phyloP scores from a whole-genome alignment of 2,888 invertebrate genomes.

The Opisthograptis luteolata region DNA sequence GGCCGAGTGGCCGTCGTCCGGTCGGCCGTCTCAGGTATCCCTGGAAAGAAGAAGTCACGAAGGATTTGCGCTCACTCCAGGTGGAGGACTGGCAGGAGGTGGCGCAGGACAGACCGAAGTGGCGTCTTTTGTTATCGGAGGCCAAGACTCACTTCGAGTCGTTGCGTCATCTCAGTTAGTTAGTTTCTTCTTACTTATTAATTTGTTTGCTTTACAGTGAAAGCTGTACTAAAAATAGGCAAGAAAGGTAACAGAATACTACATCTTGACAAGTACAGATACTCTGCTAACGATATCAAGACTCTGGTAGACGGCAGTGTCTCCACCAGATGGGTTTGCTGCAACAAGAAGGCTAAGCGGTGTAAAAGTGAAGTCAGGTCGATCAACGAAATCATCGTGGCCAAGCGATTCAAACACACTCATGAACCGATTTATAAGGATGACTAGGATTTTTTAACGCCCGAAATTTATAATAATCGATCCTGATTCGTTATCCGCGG shows the following conservation, averaged over 20 bases:
- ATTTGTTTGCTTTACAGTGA: not conserved
- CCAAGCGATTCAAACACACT: not conserved
- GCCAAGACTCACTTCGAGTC: no score
- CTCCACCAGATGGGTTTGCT: not conserved
- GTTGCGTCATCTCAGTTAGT: no score
- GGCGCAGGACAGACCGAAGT: no score
- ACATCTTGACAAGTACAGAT: not conserved
- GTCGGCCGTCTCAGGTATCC: no score
- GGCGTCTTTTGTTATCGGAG: no score
- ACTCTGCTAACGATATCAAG: not conserved
- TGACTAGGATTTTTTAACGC: not conserved
- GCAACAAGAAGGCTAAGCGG: not conserved
- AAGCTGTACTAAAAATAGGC: not conserved
- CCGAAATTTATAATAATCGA: not conserved
- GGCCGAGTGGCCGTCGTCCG: no score
- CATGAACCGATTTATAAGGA: not conserved
- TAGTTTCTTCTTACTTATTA: no score
- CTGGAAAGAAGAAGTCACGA: no score
- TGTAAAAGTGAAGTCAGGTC: not conserved
- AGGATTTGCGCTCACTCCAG: no score
- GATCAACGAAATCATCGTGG: not conserved
- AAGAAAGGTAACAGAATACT: not conserved
- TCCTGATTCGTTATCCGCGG: not conserved
- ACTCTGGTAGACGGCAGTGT: not conserved
- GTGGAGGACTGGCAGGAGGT: no score